These are phyloP conservation scores for Phyllotis vaccarum DNA, from an alignment of 2,797 vertebrate genomes.

Conservation along the genomic window DNA sequence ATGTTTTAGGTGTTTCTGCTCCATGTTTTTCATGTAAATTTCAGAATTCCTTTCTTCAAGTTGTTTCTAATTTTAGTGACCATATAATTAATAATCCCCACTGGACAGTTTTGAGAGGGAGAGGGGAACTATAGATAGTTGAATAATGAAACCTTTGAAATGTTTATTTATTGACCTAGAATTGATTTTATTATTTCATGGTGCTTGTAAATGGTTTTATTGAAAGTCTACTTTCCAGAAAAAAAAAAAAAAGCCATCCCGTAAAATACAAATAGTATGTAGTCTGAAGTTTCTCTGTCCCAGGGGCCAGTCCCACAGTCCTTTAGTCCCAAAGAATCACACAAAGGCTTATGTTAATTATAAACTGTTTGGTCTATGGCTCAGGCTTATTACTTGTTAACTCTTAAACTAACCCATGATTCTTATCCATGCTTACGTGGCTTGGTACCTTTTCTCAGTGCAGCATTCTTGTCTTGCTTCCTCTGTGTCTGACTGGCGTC, in stretches of 20 bases:
- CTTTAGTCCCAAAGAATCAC: too few species aligned
- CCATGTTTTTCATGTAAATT: conserved; percentile 9
- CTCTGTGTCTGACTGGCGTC: too few species aligned
- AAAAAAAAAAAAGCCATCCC: neutral
- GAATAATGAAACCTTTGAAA: neutral
- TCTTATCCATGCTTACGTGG: too few species aligned
- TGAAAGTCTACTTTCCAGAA: conserved; percentile 37
- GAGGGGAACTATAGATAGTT: neutral
- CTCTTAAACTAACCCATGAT: too few species aligned
- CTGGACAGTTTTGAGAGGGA: neutral
- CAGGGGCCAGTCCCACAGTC: too few species aligned
- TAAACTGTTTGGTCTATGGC: too few species aligned
- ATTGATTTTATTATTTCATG: conserved; percentile 47
- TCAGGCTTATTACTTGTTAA: too few species aligned
- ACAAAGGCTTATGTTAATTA: too few species aligned
- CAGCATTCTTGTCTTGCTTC: too few species aligned
- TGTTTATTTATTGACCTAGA: conserved; percentile 44
- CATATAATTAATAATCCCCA: conserved; percentile 1
- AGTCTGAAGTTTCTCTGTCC: too few species aligned
- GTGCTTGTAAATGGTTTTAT: conserved; percentile 29
- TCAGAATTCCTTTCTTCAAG: neutral
- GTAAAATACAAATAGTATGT: conserved; percentile 16
- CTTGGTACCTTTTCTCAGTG: too few species aligned
- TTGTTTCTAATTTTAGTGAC: neutral
- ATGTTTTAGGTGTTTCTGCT: conserved; percentile 16